phyloP scores from a whole-genome alignment of 2,888 invertebrate species.

The Drosophila pegasa region DNA sequence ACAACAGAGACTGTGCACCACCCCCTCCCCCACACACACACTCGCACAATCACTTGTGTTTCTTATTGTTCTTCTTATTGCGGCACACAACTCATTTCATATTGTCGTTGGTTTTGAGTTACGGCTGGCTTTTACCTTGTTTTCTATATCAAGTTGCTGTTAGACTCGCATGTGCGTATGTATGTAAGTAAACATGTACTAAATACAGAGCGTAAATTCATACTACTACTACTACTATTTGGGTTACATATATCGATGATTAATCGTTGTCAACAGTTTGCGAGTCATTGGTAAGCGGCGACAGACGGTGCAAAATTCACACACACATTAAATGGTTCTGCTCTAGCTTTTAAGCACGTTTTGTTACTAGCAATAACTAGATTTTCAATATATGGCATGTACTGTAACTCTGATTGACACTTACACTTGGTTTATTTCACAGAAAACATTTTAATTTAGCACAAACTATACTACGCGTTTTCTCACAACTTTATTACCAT shows the following conservation, averaged over 20 bases:
- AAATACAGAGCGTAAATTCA: constrained; percentile 25
- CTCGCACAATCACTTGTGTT: constrained; percentile 29
- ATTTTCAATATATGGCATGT: neutral
- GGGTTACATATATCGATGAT: constrained; percentile 39
- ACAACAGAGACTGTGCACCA: constrained; percentile 36
- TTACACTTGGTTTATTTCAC: constrained; percentile 48
- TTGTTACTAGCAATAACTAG: neutral
- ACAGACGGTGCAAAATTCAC: constrained; percentile 25
- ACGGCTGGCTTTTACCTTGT: constrained; percentile 62
- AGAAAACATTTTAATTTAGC: constrained; percentile 21
- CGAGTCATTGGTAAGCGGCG: constrained; percentile 24
- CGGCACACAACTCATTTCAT: constrained; percentile 37
- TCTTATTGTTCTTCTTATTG: constrained; percentile 60
- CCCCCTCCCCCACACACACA: constrained; percentile 21
- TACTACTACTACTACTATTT: constrained; percentile 20
- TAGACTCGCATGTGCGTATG: constrained; percentile 37
- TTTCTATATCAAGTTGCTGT: constrained; percentile 62
- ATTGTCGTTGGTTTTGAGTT: constrained; percentile 57
- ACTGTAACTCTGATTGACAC: constrained; percentile 1
- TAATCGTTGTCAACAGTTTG: constrained; percentile 34
- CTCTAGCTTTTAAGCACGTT: neutral
- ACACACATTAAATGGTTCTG: constrained; percentile 8
- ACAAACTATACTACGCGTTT: constrained; percentile 23
- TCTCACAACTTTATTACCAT: constrained; percentile 29
- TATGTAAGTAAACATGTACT: constrained; percentile 37